Evolutionary conservation across 2,113 vertebrate genomes (phyloP).

Genomic region (Puffinus mauretanicus): DNA sequence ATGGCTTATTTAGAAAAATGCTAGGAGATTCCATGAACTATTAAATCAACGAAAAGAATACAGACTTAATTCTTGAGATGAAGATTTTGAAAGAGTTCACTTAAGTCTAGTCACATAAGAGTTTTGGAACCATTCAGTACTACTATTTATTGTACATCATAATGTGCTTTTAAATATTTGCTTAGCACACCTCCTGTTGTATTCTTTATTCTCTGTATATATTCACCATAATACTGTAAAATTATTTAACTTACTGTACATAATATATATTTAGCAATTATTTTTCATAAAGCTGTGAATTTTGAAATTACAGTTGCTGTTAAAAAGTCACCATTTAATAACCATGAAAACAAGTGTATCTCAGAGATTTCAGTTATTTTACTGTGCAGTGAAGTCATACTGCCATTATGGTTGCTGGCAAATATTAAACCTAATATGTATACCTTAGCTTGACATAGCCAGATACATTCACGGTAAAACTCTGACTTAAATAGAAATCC

Average conservation of each 20-base stretch:
- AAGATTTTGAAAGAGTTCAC: background rate
- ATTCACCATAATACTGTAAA: background rate
- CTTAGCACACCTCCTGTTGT: background rate
- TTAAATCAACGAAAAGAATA: background rate
- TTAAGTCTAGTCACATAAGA: background rate
- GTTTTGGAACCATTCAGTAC: background rate
- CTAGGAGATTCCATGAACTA: background rate
- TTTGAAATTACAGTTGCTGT: background rate
- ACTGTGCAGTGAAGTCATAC: background rate
- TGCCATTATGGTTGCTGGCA: background rate
- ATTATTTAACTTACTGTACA: background rate
- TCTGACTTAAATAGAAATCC: background rate
- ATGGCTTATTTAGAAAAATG: background rate
- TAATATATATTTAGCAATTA: background rate
- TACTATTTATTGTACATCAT: background rate
- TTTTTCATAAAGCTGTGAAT: background rate
- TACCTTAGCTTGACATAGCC: background rate
- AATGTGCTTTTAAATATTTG: background rate
- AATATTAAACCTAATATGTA: background rate
- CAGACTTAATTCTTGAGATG: background rate
- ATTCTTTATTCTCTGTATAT: background rate
- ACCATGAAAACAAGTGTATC: background rate
- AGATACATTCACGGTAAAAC: background rate
- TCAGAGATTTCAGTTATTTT: background rate
- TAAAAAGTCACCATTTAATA: background rate